These are phyloP conservation scores for Penelope pileata DNA, from an alignment of 2,113 vertebrate species.

Conservation along the genomic window DNA sequence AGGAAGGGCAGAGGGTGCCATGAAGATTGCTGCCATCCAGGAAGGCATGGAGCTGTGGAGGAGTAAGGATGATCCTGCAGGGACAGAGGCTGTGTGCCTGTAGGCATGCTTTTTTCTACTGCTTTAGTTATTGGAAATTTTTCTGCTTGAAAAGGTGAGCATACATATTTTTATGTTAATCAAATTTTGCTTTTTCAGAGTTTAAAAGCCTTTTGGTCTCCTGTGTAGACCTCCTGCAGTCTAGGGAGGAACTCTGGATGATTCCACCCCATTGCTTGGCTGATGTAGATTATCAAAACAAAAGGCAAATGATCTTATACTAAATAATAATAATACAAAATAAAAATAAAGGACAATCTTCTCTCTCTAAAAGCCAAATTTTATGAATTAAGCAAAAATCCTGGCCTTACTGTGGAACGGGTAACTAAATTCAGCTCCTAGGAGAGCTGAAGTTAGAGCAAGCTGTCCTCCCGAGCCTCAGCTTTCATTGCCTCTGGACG, in stretches of 20 bases:
- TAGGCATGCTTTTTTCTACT: not conserved
- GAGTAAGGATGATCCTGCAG: fast-evolving
- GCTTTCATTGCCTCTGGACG: not conserved
- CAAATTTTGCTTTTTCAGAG: not conserved
- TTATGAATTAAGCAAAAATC: not conserved
- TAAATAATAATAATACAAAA: not conserved
- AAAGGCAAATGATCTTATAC: not conserved
- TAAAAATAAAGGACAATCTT: not conserved
- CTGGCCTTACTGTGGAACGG: not conserved
- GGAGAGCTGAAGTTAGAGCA: not conserved
- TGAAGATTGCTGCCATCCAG: not conserved
- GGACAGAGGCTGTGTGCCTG: not conserved
- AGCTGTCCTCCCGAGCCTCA: not conserved
- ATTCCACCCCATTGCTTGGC: not conserved
- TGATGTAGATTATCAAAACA: not conserved
- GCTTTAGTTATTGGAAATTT: not conserved
- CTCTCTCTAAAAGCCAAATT: not conserved
- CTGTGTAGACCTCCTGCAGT: not conserved
- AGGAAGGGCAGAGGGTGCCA: not conserved
- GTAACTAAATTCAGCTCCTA: too few species aligned
- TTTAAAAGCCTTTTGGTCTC: not conserved
- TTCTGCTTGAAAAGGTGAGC: not conserved
- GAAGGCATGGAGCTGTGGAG: not conserved
- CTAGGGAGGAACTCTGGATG: not conserved
- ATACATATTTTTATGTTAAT: not conserved